Percentiles rank a stretch among this genome's conserved stretches.
Evolutionary conservation across 2,888 invertebrate genomes (phyloP).

Genomic region (Conus canariensis): DNA sequence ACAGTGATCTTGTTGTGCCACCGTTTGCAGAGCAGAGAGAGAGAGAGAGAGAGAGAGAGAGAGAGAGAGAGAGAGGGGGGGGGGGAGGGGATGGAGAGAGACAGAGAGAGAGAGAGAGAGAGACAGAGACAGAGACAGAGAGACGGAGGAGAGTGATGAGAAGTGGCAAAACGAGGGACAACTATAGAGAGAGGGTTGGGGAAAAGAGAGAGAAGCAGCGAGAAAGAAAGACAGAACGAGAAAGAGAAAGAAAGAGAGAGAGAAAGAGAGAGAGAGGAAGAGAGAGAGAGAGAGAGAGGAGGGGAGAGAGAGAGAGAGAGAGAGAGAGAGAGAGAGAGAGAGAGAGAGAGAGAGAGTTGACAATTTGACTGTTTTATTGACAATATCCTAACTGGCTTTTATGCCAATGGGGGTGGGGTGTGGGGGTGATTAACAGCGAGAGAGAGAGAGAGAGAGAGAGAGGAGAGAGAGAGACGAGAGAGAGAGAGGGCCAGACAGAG

Average conservation of each 20-base stretch:
- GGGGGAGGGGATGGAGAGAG: neutral
- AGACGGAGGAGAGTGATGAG: neutral
- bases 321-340: neutral
- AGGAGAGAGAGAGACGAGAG: too few relatives aligned
- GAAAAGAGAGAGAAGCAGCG: neutral
- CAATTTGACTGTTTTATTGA: neutral
- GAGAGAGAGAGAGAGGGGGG: neutral
- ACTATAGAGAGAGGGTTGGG: neutral
- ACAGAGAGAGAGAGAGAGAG: neutral
- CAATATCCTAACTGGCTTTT: too few relatives aligned
- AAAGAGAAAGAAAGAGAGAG: neutral
- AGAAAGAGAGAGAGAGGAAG: neutral
- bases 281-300: neutral
- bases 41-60: slow-evolving; percentile 13
- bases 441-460: slow-evolving; percentile 1
- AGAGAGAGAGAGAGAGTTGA: neutral
- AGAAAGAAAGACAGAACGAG: neutral
- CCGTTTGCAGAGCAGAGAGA: neutral
- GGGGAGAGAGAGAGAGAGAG: neutral
- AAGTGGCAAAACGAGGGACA: neutral
- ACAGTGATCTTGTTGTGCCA: neutral
- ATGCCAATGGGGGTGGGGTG: too few relatives aligned
- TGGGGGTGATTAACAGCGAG: neutral
- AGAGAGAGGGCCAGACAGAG: neutral
- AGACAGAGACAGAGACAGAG: neutral